Evolutionary conservation across 2,113 vertebrate genomes (phyloP), one percentile per base, ranked within the genome.

Genomic region (Neolamprologus sp.): DNA sequence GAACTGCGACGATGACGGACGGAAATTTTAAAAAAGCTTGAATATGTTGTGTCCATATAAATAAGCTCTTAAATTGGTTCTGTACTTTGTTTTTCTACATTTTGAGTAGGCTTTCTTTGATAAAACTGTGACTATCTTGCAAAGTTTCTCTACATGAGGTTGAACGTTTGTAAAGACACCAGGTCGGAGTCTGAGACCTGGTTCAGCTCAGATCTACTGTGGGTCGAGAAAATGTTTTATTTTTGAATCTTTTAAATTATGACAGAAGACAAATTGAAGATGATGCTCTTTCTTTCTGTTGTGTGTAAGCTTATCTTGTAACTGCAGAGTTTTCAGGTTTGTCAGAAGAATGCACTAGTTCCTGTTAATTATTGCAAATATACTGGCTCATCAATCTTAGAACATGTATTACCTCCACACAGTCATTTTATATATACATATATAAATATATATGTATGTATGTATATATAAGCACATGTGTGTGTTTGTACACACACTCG

Each of bases 61-160:
- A 93, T 89, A 92, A 95, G 91, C 95, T 89, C 92, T 96, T 95
- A 95, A 89, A 92, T 94, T 94, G 92, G 79, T 85, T 88, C 86
- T 83, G 57, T 68, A 40, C n/a, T 7, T 73, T 80, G 45, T 53
- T 40, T 65, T 71, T 87, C 90, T 68, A 91, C 40, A 80, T 93
- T 92, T 88, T 91, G 23, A 89, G 84, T 93, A 90, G 93, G 83
- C 78, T 92, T 92, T 91, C 85, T 88, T 93, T 88, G 93, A 93
- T 85, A 91, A 93, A 93, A 92, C 94, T 93, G 94, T 94, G 92
- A 92, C 87, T 91, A 89, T 93, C 87, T 95, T 95, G 89, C 92
- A 93, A 92, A 90, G 91, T 93, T 90, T 92, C 86, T 95, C 79
- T 88, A 86, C 79, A 85, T 92, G 92, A 92, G 45, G 80, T 85